Evolutionary conservation across 2,888 invertebrate genomes (phyloP), one percentile per base, ranked within the genome.

Genomic region (Epiblema foenella): DNA sequence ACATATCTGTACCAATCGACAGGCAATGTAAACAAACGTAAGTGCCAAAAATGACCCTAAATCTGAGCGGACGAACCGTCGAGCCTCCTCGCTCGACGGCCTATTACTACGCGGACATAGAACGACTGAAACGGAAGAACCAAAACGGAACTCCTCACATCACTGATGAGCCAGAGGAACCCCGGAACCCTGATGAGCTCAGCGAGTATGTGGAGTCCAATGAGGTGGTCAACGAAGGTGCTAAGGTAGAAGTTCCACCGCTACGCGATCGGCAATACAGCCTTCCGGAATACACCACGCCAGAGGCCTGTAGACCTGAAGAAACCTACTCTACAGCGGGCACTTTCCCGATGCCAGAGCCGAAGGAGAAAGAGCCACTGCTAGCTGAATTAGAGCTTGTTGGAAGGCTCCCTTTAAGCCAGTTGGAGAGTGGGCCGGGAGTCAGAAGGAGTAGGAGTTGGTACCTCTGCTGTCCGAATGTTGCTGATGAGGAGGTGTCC

Each of bases 51-150:
- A 81, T 83, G 77, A 80, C 70, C 77, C 75, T 73, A 73, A 83
- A 77, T 57, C 75, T 89, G 85, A 87, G 89, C 42, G 86, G 86
- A 0, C 79, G 93, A 72, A 89, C 91, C 69, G 81, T 90, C 59
- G 95, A 95, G 83, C 94, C 94, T 15, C 95, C 95, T 75, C 94
- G 95, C 79, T 94, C 95, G 75, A 94, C 95, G 73, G 93, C 94
- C 0, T 94, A 94, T 79, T 93, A 94, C 83, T 95, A 95, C 85
- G 95, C 94, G 0, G 95, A 95, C 75, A 83, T 94, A 0, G 94
- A 95, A 59, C 89, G 94, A 1, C 88, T 95, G 18, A 94, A 94
- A 77, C 88, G 93, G 54, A 89, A 88, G 74, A 86, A 85, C 54
- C 77, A 72, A 7, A 77, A 76, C 9, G 52, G 70, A 10, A 76